These are phyloP conservation scores for Cylloceria caligata DNA, from an alignment of 2,888 invertebrate genomes.

Conservation along the genomic window DNA sequence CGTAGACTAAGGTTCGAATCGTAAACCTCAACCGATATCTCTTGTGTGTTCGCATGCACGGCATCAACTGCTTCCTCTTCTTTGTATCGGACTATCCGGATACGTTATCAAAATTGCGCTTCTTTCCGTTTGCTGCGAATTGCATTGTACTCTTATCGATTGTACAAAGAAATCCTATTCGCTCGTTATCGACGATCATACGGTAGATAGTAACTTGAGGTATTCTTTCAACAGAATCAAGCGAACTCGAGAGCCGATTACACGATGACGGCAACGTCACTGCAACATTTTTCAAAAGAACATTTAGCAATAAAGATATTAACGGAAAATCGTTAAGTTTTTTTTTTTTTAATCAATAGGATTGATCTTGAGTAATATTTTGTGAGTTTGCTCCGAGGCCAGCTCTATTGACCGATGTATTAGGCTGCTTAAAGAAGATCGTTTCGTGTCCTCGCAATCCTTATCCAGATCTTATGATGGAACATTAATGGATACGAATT, in stretches of 20 bases:
- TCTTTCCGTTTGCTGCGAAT: constrained; percentile 26
- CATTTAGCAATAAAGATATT: too few species aligned
- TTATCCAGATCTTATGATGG: too few species aligned
- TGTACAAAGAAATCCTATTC: constrained; percentile 21
- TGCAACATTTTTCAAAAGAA: background rate
- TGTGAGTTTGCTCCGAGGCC: background rate
- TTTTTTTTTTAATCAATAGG: background rate
- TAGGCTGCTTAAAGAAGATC: too few species aligned
- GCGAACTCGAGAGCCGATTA: background rate
- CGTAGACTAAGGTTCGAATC: constrained; percentile 1
- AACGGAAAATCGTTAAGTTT: background rate
- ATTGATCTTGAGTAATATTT: background rate
- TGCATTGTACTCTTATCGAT: constrained; percentile 26
- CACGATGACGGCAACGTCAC: background rate
- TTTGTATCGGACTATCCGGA: constrained; percentile 19
- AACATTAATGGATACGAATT: too few species aligned
- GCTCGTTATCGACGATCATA: constrained; percentile 20
- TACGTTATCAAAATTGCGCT: constrained; percentile 28
- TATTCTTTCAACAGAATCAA: background rate
- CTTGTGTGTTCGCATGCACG: background rate
- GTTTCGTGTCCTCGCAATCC: too few species aligned
- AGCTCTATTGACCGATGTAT: too few species aligned
- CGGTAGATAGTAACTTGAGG: constrained; percentile 15
- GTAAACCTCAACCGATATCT: constrained; percentile 8
- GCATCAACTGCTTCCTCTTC: background rate